A percentile compares a stretch with the other conserved stretches of the same genome.
phyloP scores from a whole-genome alignment of 2,888 invertebrate species.

The Hartigia nigra region DNA sequence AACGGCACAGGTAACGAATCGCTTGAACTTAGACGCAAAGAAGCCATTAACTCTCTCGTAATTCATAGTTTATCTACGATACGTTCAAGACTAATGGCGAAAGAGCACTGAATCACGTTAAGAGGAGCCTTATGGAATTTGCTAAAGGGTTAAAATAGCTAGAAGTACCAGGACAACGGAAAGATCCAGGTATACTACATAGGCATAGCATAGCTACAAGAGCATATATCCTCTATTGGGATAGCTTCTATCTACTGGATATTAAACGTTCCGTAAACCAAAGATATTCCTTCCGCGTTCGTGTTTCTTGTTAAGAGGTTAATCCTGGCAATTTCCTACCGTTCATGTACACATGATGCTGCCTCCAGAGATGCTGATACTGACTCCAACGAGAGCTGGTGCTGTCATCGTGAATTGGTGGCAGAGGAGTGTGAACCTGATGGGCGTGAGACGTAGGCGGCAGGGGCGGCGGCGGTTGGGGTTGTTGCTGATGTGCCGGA shows the following conservation, averaged over 20 bases:
- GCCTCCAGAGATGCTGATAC: conserved; percentile 83
- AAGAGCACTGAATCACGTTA: not conserved
- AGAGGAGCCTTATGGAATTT: not conserved
- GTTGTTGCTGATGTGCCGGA: conserved; percentile 29
- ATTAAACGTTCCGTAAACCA: not conserved
- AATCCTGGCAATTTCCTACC: conserved; percentile 68
- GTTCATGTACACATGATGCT: conserved; percentile 81
- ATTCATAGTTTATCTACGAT: not conserved
- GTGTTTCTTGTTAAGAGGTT: conserved; percentile 19
- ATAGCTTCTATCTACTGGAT: not conserved
- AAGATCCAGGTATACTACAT: not conserved
- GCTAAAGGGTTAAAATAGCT: not conserved
- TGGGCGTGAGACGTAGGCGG: conserved; percentile 75
- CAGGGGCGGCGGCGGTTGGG: conserved; percentile 58
- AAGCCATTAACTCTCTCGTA: not conserved
- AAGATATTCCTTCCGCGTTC: not conserved
- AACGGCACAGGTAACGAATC: not conserved
- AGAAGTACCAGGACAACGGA: not conserved
- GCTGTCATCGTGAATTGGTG: conserved; percentile 72
- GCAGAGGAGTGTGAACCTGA: conserved; percentile 74
- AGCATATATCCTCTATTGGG: not conserved
- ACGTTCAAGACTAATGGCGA: not conserved
- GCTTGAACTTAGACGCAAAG: not conserved
- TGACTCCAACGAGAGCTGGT: conserved; percentile 75
- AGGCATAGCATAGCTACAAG: not conserved